Conservation (phyloP, 2,888 invertebrate species). For the Nomada fucata region DNA sequence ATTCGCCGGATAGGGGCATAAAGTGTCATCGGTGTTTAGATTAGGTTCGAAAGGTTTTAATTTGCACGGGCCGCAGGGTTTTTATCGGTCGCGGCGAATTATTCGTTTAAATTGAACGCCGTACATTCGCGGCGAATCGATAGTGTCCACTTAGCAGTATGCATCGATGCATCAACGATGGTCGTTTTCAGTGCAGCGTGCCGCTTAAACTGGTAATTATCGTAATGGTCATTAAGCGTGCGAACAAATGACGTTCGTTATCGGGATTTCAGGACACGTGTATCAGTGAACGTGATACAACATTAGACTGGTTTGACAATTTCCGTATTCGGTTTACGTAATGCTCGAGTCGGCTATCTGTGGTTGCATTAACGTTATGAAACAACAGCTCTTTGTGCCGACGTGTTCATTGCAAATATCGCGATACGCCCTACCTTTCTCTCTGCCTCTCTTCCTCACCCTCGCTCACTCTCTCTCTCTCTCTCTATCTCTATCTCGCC, state of each 20-base stretch:
- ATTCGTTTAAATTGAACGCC: slow-evolving; percentile 29
- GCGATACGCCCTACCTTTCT: no score
- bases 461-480: no score
- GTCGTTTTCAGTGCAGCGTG: slow-evolving; percentile 31
- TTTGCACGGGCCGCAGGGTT: background rate
- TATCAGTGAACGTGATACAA: slow-evolving; percentile 45
- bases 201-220: slow-evolving; percentile 66
- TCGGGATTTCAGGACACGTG: slow-evolving; percentile 59
- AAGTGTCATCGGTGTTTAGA: background rate
- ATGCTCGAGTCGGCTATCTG: slow-evolving; percentile 11
- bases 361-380: slow-evolving; percentile 44
- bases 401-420: slow-evolving; percentile 9
- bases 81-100: slow-evolving; percentile 18
- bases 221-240: slow-evolving; percentile 58
- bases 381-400: slow-evolving; percentile 30
- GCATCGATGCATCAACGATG: slow-evolving; percentile 56
- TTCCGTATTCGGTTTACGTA: slow-evolving; percentile 46
- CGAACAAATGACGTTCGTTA: slow-evolving; percentile 68
- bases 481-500: no score
- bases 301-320: slow-evolving; percentile 51
- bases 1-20: background rate
- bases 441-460: no score
- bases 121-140: slow-evolving; percentile 37
- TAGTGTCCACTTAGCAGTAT: slow-evolving; percentile 44
- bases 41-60: background rate